Percentiles rank a stretch among this genome's conserved stretches.
These are phyloP conservation scores for Armadillidium nasatum DNA, from an alignment of 1,140 invertebrate species.

Conservation along the genomic window DNA sequence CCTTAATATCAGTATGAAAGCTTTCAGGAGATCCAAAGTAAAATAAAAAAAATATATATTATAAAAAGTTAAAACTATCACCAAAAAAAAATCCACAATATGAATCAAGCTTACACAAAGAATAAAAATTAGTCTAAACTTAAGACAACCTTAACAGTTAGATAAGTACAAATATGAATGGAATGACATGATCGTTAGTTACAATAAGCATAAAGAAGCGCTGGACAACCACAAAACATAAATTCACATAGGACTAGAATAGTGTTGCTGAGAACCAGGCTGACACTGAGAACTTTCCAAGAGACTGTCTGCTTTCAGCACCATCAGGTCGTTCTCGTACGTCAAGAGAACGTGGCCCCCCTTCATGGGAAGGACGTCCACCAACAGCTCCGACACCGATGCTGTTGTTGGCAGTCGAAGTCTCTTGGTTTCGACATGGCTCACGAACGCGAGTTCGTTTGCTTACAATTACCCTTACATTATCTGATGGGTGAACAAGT, in stretches of 20 bases:
- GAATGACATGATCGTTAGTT: background rate
- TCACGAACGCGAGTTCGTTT: constrained; percentile 39
- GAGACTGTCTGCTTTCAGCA: constrained; percentile 39
- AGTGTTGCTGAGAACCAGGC: constrained; percentile 39
- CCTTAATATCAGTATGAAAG: too few relatives aligned
- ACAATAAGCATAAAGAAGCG: background rate
- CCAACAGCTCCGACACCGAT: constrained; percentile 7
- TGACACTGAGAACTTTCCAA: constrained; percentile 39
- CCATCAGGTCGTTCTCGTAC: constrained; percentile 41
- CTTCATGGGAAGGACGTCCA: constrained; percentile 30
- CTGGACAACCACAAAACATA: background rate
- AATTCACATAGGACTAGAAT: constrained; percentile 39
- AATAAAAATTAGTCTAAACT: too few relatives aligned
- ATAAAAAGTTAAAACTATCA: background rate
- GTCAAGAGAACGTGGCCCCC: constrained; percentile 32
- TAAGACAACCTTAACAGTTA: background rate
- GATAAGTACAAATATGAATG: too few relatives aligned
- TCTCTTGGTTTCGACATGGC: constrained; percentile 29
- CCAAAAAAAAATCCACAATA: background rate
- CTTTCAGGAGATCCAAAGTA: too few relatives aligned
- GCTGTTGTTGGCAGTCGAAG: constrained; percentile 28
- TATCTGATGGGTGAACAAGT: constrained; percentile 38
- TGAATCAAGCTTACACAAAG: too few relatives aligned
- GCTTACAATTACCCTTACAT: constrained; percentile 42
- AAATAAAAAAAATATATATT: too few relatives aligned